Evolutionary conservation across 2,797 vertebrate species (phyloP).

Genomic region (Lindbergichthys nudifrons): DNA sequence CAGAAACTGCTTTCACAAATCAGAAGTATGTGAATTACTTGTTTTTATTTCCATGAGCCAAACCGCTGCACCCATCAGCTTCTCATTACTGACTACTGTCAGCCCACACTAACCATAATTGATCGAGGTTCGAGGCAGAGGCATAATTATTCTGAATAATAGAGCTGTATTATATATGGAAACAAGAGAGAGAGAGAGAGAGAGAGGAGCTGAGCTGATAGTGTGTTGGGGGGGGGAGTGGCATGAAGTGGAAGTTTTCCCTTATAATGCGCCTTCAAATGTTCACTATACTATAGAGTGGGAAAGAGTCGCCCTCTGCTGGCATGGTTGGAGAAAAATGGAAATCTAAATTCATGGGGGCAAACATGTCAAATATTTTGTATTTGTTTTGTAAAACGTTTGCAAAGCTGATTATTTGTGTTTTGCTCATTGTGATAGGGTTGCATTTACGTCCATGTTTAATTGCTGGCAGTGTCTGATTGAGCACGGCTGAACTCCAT

Average conservation of each 20-base stretch:
- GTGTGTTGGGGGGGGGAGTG: neutral
- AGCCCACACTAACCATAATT: neutral
- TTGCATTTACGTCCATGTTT: neutral
- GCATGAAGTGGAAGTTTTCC: neutral
- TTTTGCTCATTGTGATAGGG: neutral
- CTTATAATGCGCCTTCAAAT: neutral
- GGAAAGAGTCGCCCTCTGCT: conserved; percentile 39
- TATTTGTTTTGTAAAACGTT: neutral
- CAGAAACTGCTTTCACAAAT: neutral
- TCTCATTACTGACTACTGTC: conserved; percentile 7
- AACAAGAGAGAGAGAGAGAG: neutral
- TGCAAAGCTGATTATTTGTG: neutral
- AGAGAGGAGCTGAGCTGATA: neutral
- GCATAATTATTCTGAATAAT: neutral
- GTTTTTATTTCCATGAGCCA: neutral
- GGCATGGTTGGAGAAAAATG: conserved; percentile 1
- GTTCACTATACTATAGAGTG: neutral
- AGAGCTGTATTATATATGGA: conserved; percentile 1
- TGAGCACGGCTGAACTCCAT: neutral
- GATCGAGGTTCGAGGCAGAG: neutral
- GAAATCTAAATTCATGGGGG: neutral
- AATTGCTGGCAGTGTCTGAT: neutral
- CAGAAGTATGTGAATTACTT: conserved; percentile 12
- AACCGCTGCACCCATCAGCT: conserved; percentile 13
- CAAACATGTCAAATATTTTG: neutral